These are phyloP conservation scores for Nomada goodeniana DNA, from an alignment of 2,888 invertebrate genomes.

Conservation along the genomic window DNA sequence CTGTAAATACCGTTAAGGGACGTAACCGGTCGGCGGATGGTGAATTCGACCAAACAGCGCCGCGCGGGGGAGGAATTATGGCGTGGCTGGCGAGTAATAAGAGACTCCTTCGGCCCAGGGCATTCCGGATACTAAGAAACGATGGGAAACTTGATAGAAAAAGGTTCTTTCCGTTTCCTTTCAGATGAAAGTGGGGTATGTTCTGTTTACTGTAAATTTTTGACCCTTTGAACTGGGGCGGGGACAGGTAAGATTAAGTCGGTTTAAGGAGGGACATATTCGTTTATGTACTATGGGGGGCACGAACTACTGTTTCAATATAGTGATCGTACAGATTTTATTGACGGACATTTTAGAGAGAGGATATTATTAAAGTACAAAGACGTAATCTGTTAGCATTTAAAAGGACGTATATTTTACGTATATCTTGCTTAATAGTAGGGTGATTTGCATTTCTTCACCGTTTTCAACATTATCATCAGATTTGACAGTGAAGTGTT, in stretches of 20 bases:
- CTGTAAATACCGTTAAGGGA: constrained; percentile 58
- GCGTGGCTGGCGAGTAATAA: constrained; percentile 25
- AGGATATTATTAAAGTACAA: no score
- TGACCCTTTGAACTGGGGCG: neutral
- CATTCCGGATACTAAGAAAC: constrained; percentile 13
- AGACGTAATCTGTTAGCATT: no score
- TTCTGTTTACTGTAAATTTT: neutral
- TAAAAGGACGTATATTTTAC: no score
- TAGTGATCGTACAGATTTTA: no score
- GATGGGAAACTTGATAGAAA: neutral
- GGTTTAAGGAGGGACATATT: constrained; percentile 17
- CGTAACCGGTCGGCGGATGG: constrained; percentile 22
- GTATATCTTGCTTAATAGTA: no score
- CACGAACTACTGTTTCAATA: no score
- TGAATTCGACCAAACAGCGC: constrained; percentile 31
- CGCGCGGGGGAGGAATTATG: constrained; percentile 12
- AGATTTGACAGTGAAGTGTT: no score
- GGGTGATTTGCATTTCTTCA: no score
- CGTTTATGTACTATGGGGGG: neutral
- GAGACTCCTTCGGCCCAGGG: constrained; percentile 25
- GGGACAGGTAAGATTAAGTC: neutral
- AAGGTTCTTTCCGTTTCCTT: no score
- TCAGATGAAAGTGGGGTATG: neutral
- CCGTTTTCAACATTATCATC: no score
- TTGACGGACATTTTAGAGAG: no score